Evolutionary conservation across 2,113 vertebrate species (phyloP), one percentile per base, ranked within the genome.

Genomic region (Meleagris gallopavo): DNA sequence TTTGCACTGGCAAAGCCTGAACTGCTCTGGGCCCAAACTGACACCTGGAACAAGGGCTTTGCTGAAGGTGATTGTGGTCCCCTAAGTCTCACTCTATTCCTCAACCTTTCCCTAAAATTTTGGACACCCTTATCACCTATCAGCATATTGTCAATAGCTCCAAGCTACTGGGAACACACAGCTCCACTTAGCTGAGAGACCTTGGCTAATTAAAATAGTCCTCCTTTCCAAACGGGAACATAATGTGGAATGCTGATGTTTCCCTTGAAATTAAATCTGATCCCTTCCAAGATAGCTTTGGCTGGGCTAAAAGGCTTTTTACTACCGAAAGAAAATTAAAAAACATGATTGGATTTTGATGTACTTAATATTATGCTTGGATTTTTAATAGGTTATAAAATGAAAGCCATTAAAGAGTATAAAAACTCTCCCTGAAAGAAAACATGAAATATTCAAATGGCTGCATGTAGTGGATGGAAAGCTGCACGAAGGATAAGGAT

Each of bases 351-450:
- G 60, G 60, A 40, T 90, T 88, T 90, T 76, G 54, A 50, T 72
- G 34, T 74, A 77, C 80, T 91, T 80, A 83, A 80, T 86, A 83
- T 80, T 41, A 50, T 45, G n/a, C 34, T 86, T 62, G 14, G 71
- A 70, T 94, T 83, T 86, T 90, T 50, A 77, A 91, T 83, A 30
- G 18, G 7, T 6, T 66, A 36, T 74, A 76, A 96, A 91, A 94
- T 74, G 25, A 84, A 93, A 83, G 13, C 77, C 71, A 60, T 86
- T 75, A 76, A 74, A 86, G 21, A 27, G 46, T 4, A 24, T 19
- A 70, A 72, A 71, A 74, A 70, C 5, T 18, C 9, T 65, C 13
- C 58, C 83, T 73, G 71, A 89, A 93, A 88, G 46, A 72, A 72
- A 84, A 50, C 7, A 0, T 41, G 40, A 83, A 80, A 45, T 32